Percentiles rank a stretch among this genome's conserved stretches.
Conservation (phyloP, 2,888 invertebrate genomes). For the Catocala fraxini region DNA sequence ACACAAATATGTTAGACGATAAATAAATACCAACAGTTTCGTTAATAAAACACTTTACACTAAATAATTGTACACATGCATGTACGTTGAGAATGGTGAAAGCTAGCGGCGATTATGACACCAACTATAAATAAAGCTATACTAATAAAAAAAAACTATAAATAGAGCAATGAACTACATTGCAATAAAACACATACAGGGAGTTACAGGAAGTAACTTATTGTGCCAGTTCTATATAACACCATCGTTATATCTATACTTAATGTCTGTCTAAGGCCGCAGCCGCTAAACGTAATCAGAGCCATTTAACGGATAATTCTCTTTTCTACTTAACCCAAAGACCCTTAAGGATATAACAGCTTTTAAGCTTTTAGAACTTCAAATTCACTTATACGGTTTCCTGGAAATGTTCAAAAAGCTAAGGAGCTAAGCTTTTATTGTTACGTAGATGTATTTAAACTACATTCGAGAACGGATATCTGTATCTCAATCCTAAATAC, state of each 20-base stretch:
- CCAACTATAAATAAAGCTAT: constrained; percentile 29
- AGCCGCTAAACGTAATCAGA: constrained; percentile 2
- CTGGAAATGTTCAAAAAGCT: neutral
- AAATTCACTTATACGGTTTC: neutral
- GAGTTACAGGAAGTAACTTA: too few relatives aligned
- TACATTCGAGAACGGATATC: neutral
- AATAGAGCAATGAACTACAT: too few relatives aligned
- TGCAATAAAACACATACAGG: neutral
- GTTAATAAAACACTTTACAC: too few relatives aligned
- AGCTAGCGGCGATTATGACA: constrained; percentile 38
- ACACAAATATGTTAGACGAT: too few relatives aligned
- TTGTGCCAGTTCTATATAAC: too few relatives aligned
- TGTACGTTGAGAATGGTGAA: constrained; percentile 7
- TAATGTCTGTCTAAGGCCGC: constrained; percentile 6
- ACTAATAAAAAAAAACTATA: too few relatives aligned
- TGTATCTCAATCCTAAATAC: constrained; percentile 1
- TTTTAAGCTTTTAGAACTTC: constrained; percentile 1
- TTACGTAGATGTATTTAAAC: neutral
- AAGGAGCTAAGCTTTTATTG: constrained; percentile 1
- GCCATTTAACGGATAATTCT: constrained; percentile 3
- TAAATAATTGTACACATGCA: neutral
- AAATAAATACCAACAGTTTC: too few relatives aligned
- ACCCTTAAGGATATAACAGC: neutral
- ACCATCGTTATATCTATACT: neutral
- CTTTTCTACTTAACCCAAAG: neutral